Evolutionary conservation across 2,888 invertebrate genomes (phyloP), one percentile per base, ranked within the genome.

Genomic region (Agrypnus murinus): DNA sequence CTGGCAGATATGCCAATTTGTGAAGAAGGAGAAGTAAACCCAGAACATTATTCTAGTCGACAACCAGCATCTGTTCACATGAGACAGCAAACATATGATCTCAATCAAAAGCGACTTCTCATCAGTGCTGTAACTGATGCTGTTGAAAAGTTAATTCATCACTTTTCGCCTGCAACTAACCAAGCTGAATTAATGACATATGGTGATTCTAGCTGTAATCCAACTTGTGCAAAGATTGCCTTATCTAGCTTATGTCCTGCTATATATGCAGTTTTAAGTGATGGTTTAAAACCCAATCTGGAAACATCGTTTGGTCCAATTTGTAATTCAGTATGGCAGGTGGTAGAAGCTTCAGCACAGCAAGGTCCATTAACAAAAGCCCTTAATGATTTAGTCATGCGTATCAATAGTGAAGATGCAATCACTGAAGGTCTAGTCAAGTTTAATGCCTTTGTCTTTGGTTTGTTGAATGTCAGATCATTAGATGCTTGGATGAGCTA

Each of bases 401-500:
- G 93, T 80, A 92, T 96, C 78, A 95, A 95, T 84, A 91, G 92
- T 73, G 94, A 95, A 84, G 93, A 94, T 81, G 92, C 92, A 50
- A 91, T 95, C 31, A 92, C 92, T 9, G 95, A 95, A 85, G 94
- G 94, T 77, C 89, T 94, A 80, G 91, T 95, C 78, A 95, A 95
- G 84, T 96, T 96, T 83, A 95, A 95, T 83, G 95, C 95, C 62
- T 96, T 96, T 83, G 91, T 95, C 74, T 91, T 95, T 82, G 96
- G 95, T 48, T 87, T 96, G 71, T 88, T 96, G 64, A 96, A 96
- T 85, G 91, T 95, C 65, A 90, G 93, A 76, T 93, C 95, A n/a
- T 87, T 97, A 77, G 96, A 96, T 80, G 95, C 95, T 34, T 97
- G 96, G 96, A 90, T 95, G 75, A 93, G 94, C 67, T 96, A 95